phyloP scores from a whole-genome alignment of 2,888 invertebrate species.

The Eristalis pertinax region DNA sequence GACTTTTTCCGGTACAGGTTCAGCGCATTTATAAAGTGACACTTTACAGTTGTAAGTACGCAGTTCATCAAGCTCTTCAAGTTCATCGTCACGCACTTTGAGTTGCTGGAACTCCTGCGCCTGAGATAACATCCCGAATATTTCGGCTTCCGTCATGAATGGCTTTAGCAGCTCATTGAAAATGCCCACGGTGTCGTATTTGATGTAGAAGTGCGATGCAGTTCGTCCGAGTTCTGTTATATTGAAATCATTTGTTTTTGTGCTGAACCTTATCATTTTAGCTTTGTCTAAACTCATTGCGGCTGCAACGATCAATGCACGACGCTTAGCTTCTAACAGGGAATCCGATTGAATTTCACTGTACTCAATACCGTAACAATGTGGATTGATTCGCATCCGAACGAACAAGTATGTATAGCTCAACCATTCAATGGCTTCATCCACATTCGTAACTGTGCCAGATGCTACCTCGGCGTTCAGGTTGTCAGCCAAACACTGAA shows the following conservation, averaged over 20 bases:
- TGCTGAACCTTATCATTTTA: constrained; percentile 95
- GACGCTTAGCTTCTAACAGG: constrained; percentile 88
- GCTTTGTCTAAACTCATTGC: constrained; percentile 95
- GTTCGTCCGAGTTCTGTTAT: constrained; percentile 95
- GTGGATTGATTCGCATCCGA: constrained; percentile 95
- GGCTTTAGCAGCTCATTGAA: constrained; percentile 92
- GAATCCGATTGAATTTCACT: constrained; percentile 88
- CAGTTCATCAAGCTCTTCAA: constrained; percentile 93
- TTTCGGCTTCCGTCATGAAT: constrained; percentile 92
- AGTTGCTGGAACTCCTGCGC: constrained; percentile 98
- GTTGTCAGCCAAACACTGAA: constrained; percentile 95
- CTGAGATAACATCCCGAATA: constrained; percentile 94
- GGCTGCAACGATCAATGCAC: constrained; percentile 89
- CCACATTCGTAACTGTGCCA: constrained; percentile 97
- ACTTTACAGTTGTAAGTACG: constrained; percentile 89
- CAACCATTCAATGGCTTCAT: constrained; percentile 98
- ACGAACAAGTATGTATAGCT: constrained; percentile 98
- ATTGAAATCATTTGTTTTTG: constrained; percentile 90
- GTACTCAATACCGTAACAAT: constrained; percentile 86
- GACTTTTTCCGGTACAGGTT: constrained; percentile 95
- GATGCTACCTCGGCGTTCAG: constrained; percentile 98
- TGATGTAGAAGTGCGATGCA: constrained; percentile 98
- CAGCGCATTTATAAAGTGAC: constrained; percentile 90
- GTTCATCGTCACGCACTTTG: constrained; percentile 97
- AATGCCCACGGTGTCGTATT: constrained; percentile 95